These are phyloP conservation scores for Diachasma alloeum DNA, from an alignment of 1,140 invertebrate species.

Conservation along the genomic window DNA sequence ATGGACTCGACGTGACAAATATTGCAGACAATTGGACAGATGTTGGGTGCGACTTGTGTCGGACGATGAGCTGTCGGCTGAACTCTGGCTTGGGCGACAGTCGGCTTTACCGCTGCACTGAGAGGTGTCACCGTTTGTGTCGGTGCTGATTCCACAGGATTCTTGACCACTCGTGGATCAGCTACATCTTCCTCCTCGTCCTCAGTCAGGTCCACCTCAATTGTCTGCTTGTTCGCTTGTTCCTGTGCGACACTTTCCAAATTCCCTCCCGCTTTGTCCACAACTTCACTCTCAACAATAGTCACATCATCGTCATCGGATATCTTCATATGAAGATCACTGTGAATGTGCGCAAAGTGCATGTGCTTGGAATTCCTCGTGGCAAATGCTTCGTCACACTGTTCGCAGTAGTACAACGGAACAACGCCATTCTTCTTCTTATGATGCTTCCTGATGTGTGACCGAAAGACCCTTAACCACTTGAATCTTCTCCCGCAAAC, in stretches of 20 bases:
- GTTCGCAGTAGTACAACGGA: not conserved
- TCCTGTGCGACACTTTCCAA: too few relatives aligned
- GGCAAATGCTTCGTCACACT: not conserved
- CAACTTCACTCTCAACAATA: not conserved
- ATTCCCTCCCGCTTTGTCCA: too few relatives aligned
- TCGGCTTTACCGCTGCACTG: not conserved
- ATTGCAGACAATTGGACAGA: not conserved
- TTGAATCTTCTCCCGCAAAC: slow-evolving; percentile 16
- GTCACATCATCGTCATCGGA: not conserved
- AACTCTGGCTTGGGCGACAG: not conserved
- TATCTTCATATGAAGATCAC: not conserved
- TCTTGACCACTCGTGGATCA: not conserved
- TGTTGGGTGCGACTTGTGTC: not conserved
- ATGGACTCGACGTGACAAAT: not conserved
- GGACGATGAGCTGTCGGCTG: not conserved
- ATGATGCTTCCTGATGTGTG: slow-evolving; percentile 2
- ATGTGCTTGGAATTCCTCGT: not conserved
- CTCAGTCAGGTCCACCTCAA: not conserved
- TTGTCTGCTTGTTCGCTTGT: too few relatives aligned
- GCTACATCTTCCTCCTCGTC: not conserved
- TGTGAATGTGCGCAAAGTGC: not conserved
- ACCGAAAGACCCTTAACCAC: not conserved
- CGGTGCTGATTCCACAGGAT: too few relatives aligned
- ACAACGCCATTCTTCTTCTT: too few relatives aligned
- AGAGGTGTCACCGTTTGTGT: not conserved